Conservation (phyloP, 2,113 vertebrate species). For the Psittacus erithacus region DNA sequence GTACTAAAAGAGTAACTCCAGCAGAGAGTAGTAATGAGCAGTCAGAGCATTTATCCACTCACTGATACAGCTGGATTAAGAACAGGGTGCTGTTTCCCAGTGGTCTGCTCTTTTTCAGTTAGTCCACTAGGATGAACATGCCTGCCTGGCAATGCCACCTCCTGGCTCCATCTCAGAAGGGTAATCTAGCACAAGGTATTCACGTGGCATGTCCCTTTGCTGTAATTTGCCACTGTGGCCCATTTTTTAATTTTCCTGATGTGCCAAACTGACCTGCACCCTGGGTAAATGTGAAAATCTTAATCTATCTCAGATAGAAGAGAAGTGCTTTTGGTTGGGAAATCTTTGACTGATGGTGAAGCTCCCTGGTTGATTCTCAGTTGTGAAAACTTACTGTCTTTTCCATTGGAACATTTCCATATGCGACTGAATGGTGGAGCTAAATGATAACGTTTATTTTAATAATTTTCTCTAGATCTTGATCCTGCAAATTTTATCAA, state of each 20-base stretch:
- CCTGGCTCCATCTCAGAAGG: not conserved
- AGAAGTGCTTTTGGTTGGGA: not conserved
- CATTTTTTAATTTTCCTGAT: not conserved
- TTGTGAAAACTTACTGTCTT: not conserved
- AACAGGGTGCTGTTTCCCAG: not conserved
- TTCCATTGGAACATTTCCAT: not conserved
- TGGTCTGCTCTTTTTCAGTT: not conserved
- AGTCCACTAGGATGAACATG: not conserved
- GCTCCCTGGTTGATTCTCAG: not conserved
- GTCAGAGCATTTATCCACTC: not conserved
- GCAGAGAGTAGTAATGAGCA: not conserved
- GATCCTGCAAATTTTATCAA: not conserved
- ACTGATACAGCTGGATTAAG: not conserved
- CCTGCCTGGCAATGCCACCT: not conserved
- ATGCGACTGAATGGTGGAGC: not conserved
- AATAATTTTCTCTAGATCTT: not conserved
- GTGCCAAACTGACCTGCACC: not conserved
- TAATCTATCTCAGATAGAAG: not conserved
- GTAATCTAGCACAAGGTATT: not conserved
- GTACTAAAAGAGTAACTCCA: not conserved
- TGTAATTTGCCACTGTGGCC: not conserved
- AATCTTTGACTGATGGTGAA: not conserved
- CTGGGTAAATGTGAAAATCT: not conserved
- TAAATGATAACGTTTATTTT: not conserved
- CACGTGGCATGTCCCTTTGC: not conserved